Evolutionary conservation across 2,113 vertebrate genomes (phyloP).

Genomic region (Campylomormyrus tamandua): DNA sequence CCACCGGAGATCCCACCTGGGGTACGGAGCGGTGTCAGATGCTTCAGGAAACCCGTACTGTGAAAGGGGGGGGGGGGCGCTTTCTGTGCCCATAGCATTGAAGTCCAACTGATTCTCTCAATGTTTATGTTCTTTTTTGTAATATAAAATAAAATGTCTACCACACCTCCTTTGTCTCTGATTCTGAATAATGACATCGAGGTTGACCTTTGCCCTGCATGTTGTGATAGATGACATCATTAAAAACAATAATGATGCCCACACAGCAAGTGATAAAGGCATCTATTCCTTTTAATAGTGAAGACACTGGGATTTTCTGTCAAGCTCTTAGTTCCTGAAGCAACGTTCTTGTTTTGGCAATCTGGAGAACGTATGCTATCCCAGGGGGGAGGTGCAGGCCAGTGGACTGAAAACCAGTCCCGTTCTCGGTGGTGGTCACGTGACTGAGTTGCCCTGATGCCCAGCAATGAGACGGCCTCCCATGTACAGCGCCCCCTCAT

Average conservation of each 20-base stretch:
- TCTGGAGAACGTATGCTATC: not conserved
- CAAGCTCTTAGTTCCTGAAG: not conserved
- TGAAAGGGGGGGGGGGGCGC: not conserved
- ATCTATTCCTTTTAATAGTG: not conserved
- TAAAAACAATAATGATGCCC: not conserved
- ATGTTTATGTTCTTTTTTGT: conserved; percentile 9
- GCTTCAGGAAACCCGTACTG: not conserved
- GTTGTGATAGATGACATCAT: not conserved
- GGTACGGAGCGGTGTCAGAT: not conserved
- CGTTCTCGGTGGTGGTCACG: not conserved
- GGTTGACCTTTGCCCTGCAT: not conserved
- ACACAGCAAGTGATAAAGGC: not conserved
- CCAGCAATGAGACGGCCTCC: not conserved
- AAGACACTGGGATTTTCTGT: not conserved
- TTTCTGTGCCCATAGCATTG: not conserved
- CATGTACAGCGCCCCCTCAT: not conserved
- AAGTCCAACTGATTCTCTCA: not conserved
- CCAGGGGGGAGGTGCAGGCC: not conserved
- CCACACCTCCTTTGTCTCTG: not conserved
- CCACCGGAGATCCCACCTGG: not conserved
- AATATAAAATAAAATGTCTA: conserved; percentile 17
- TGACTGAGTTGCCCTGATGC: not conserved
- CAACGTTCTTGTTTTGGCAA: not conserved
- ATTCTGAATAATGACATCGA: not conserved
- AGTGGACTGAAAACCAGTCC: not conserved